These are phyloP conservation scores for Cataglyphis rosenhaueri DNA, from an alignment of 2,888 invertebrate species.

Conservation along the genomic window DNA sequence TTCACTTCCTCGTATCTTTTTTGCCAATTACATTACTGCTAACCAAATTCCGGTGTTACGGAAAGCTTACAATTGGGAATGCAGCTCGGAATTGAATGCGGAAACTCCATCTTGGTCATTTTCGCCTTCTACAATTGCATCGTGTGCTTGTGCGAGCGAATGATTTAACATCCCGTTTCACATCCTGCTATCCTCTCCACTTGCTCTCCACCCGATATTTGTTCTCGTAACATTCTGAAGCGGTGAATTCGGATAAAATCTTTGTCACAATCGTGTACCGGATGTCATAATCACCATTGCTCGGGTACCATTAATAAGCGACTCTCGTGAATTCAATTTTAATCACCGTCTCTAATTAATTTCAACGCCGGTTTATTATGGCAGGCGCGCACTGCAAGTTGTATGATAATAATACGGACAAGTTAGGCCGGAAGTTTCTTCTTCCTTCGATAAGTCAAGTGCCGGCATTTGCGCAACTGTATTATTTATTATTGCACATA, in stretches of 20 bases:
- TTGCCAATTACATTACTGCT: conserved; percentile 35
- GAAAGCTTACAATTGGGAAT: conserved; percentile 21
- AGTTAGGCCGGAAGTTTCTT: neutral
- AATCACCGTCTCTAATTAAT: conserved; percentile 30
- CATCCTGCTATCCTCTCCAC: neutral
- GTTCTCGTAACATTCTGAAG: conserved; percentile 16
- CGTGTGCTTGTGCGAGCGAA: neutral
- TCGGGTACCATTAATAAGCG: neutral
- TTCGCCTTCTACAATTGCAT: conserved; percentile 18
- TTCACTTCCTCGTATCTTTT: neutral
- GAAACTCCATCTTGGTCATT: conserved; percentile 42
- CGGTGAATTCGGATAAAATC: neutral
- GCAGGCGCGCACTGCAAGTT: neutral
- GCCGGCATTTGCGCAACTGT: neutral
- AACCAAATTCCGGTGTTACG: conserved; percentile 27
- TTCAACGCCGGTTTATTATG: conserved; percentile 12
- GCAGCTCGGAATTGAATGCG: conserved; percentile 24
- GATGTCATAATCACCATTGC: neutral
- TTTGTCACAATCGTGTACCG: neutral
- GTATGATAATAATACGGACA: conserved; percentile 24
- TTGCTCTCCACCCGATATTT: neutral
- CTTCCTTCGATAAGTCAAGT: neutral
- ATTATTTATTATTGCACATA: conserved; percentile 11
- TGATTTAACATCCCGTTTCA: conserved; percentile 32
- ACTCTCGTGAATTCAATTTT: conserved; percentile 3